Conservation (phyloP, 2,888 invertebrate genomes). For the Callimorpha dominula region DNA sequence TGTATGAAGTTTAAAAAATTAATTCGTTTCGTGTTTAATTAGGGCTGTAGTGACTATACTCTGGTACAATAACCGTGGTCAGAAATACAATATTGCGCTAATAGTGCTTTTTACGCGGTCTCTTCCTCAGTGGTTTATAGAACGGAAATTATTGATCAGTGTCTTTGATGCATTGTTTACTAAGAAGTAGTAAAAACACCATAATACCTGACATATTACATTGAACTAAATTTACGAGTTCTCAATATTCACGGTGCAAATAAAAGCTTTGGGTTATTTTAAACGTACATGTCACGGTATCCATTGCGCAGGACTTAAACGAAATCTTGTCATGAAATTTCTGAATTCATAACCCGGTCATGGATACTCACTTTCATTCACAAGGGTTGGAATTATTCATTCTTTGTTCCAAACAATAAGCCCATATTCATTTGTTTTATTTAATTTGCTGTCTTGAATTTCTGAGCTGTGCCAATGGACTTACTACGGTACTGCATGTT, state of each 20-base stretch:
- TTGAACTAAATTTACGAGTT: background rate
- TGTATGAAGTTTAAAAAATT: no score
- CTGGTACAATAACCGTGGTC: background rate
- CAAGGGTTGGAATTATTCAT: conserved; percentile 48
- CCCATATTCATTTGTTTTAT: background rate
- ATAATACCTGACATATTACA: background rate
- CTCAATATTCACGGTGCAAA: conserved; percentile 28
- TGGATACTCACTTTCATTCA: conserved; percentile 40
- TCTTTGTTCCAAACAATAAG: conserved; percentile 21
- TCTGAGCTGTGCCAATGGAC: background rate
- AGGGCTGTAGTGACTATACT: background rate
- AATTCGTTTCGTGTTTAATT: no score
- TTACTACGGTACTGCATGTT: background rate
- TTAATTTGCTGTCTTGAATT: background rate
- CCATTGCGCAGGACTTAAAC: conserved; percentile 54
- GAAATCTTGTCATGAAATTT: conserved; percentile 76
- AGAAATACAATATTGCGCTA: background rate
- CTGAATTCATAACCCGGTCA: conserved; percentile 68
- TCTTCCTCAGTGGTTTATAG: background rate
- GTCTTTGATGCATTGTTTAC: conserved; percentile 1
- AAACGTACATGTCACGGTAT: conserved; percentile 51
- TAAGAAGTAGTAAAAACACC: conserved; percentile 3
- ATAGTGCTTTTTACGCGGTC: background rate
- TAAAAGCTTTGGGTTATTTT: conserved; percentile 32
- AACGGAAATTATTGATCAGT: background rate